Base-by-base conservation (phyloP, 2,113 vertebrate species). In the Cyphomyrus discorhynchus region DNA sequence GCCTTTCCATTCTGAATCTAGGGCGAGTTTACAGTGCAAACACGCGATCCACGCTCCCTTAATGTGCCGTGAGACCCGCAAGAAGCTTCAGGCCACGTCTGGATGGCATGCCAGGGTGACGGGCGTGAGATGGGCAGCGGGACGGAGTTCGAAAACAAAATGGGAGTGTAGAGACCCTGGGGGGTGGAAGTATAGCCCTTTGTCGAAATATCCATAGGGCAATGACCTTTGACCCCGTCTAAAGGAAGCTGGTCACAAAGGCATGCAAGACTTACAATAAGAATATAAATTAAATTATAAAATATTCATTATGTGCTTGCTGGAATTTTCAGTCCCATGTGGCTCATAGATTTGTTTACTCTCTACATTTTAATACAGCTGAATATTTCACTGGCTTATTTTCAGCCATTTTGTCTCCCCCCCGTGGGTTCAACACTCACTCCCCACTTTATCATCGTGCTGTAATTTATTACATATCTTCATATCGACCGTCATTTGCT, bases 151-250 rank as follows among this genome's bases (percentile, higher is more conserved):
- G 9, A n/a, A 66, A 66, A 66, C 58, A 66, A 27, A 66, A n/a
- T 27, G n/a, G 58, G 8, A 11, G 17, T 5, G 47, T 17, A 21
- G 86, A 93, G 89, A 92, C 89, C 92, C 89, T 8, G 9, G 93
- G 92, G 92, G 11, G 3, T 74, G 27, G 56, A n/a, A n/a, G 21
- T 58, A 8, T 58, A n/a, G 27, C 66, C n/a, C 27, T 35, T 11
- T 35, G 27, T 35, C 1, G 13, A 3, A 35, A 74, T 35, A 35
- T 15, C 66, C 13, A 15, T 15, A 35, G 27, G 27, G 11, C 10
- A 35, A 74, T 74, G 66, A 31, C 66, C 66, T 74, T 74, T 35
- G 31, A 74, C 66, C 66, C 66, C 11, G 0, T 35, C 11, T 13
- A 27, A 35, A 35, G 27, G 66, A 74, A 35, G 10, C 9, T 27